Evolutionary conservation across 2,888 invertebrate genomes (phyloP), one percentile per base, ranked within the genome.

Genomic region (Drosophila paramelanica): DNA sequence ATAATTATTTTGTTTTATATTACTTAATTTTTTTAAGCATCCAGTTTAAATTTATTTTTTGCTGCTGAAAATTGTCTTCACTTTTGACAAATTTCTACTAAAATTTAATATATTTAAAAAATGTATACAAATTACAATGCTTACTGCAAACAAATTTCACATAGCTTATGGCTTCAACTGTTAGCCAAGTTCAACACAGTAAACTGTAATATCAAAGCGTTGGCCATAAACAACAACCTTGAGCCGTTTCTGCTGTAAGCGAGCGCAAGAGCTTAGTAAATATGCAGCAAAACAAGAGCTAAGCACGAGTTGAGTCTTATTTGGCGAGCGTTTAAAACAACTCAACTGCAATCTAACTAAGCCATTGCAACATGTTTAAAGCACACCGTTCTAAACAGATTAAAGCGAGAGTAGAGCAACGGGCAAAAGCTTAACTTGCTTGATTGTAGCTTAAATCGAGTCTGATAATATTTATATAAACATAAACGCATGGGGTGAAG

Each of bases 281-380:
- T 53, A 52, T 46, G 33, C 38, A 38, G 23, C 23, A 31, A n/a
- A 11, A 11, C 20, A 33, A 10, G 17, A 55, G 47, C 61, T 51
- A 58, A 69, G 41, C 49, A 47, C 45, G 41, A 69, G 46, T 58
- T 67, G 67, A 82, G 88, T 71, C 57, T 69, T 67, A 85, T 85
- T 74, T 65, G 56, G 67, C 64, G 59, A 77, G 59, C 59, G 77
- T 42, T 75, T 66, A 67, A 62, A 33, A 38, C 72, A 76, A 88
- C 77, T 77, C 88, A 85, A 85, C 78, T 89, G 81, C 81, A 84
- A 78, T 81, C 67, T 17, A 62, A 65, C 61, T 72, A 71, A 74
- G 41, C 56, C 69, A 76, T 87, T 87, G 81, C 84, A 85, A 74
- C 88, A 89, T 64, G 64, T 70, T 59, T 49, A 56, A 45, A 52